Evolutionary conservation across 2,888 invertebrate genomes (phyloP).

Genomic region (Rotaria macrura): DNA sequence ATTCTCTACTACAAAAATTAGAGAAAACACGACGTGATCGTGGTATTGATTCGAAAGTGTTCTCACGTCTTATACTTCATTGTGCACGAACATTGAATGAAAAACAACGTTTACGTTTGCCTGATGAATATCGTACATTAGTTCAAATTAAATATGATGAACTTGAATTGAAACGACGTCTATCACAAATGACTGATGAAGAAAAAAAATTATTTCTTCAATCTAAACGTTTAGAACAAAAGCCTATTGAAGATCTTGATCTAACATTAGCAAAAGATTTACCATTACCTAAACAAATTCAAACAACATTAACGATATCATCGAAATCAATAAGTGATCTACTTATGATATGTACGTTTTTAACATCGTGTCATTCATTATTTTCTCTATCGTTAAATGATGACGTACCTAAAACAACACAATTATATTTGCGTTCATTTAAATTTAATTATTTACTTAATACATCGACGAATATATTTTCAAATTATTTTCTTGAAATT

Average conservation of each 20-base stretch:
- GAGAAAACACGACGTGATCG: background rate
- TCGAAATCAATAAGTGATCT: background rate
- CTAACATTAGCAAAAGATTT: background rate
- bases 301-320: background rate
- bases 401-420: background rate
- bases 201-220: background rate
- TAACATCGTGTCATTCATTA: background rate
- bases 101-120: conserved; percentile 18
- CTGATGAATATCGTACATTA: conserved; percentile 1
- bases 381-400: background rate
- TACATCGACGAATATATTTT: background rate
- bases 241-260: background rate
- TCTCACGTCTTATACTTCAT: background rate
- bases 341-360: background rate
- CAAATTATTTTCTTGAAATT: background rate
- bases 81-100: conserved; percentile 11
- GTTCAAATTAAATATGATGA: background rate
- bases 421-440: background rate
- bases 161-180: background rate
- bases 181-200: conserved; percentile 6
- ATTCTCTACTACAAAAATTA: background rate
- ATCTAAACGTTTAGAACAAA: background rate
- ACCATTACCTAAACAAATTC: background rate
- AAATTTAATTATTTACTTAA: background rate
- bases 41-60: background rate